Evolutionary conservation across 2,888 invertebrate genomes (phyloP).

Genomic region (Mesopsocus fuscifrons): DNA sequence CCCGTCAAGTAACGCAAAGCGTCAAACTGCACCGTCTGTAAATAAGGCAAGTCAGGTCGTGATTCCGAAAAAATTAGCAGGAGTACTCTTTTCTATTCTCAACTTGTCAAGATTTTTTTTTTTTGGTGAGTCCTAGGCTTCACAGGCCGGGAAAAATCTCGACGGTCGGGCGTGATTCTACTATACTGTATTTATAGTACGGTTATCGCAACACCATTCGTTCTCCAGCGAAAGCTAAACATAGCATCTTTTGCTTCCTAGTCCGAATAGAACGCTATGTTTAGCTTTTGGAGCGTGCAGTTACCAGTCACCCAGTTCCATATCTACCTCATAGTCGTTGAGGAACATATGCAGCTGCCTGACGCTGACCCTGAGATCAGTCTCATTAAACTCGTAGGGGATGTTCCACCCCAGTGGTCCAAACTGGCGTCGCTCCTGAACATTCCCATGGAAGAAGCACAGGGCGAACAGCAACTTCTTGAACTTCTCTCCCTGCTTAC

Average conservation of each 20-base stretch:
- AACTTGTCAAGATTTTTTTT: neutral
- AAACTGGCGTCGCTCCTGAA: constrained; percentile 79
- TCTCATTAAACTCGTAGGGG: constrained; percentile 89
- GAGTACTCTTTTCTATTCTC: too few relatives aligned
- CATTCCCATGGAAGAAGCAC: constrained; percentile 86
- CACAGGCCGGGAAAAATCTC: too few relatives aligned
- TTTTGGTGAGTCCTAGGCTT: neutral
- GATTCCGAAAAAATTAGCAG: too few relatives aligned
- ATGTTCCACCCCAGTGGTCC: constrained; percentile 94
- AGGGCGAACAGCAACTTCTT: constrained; percentile 73
- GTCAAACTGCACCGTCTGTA: constrained; percentile 57
- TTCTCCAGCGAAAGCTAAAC: too few relatives aligned
- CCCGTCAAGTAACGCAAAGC: constrained; percentile 81
- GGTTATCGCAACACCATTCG: too few relatives aligned
- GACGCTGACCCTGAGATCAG: constrained; percentile 75
- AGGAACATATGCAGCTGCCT: constrained; percentile 76
- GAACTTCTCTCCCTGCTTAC: constrained; percentile 53
- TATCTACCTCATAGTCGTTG: constrained; percentile 48
- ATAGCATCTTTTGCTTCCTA: too few relatives aligned
- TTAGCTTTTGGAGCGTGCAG: too few relatives aligned
- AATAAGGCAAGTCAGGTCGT: too few relatives aligned
- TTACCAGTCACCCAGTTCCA: too few relatives aligned
- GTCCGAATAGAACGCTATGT: too few relatives aligned
- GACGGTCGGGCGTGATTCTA: too few relatives aligned
- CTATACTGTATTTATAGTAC: too few relatives aligned